Percentiles rank a stretch among this genome's conserved stretches.
Evolutionary conservation across 2,797 vertebrate genomes (phyloP).

Genomic region (Limnodromus scolopaceus): DNA sequence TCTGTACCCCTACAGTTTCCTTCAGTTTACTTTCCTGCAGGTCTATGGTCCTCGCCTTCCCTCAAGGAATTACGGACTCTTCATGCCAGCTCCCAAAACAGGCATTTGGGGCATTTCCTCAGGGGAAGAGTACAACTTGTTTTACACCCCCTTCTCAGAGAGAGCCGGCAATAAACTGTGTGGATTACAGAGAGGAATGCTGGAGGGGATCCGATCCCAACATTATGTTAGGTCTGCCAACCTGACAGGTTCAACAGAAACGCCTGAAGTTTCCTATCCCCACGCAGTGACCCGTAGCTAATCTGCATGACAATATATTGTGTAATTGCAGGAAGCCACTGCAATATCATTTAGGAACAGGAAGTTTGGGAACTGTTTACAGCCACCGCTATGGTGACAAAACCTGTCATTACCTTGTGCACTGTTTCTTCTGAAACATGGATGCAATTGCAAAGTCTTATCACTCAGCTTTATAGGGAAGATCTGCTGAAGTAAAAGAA

Average conservation of each 20-base stretch:
- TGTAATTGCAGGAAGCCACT: slow-evolving; percentile 67
- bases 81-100: not conserved
- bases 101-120: not conserved
- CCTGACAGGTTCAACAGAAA: slow-evolving; percentile 72
- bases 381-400: not conserved
- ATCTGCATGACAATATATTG: slow-evolving; percentile 73
- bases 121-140: not conserved
- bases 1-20: not conserved
- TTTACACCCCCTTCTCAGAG: slow-evolving; percentile 44
- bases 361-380: slow-evolving; percentile 22
- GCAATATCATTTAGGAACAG: slow-evolving; percentile 19
- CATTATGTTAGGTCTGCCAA: slow-evolving; percentile 64
- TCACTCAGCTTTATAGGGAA: slow-evolving; percentile 34
- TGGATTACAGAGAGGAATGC: slow-evolving; percentile 67
- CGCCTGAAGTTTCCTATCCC: slow-evolving; percentile 73
- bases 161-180: slow-evolving; percentile 53
- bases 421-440: slow-evolving; percentile 27
- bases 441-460: slow-evolving; percentile 38
- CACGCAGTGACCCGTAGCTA: slow-evolving; percentile 65
- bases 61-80: not conserved
- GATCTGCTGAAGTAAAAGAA: slow-evolving; percentile 50
- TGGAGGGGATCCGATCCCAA: slow-evolving; percentile 69
- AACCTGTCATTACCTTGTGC: slow-evolving; percentile 46
- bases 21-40: not conserved
- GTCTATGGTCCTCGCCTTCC: not conserved